Percentiles rank a stretch among this genome's conserved stretches.
Conservation (phyloP, 53 echinoderm and acorn worm genomes). For the Glandiceps talaboti region DNA sequence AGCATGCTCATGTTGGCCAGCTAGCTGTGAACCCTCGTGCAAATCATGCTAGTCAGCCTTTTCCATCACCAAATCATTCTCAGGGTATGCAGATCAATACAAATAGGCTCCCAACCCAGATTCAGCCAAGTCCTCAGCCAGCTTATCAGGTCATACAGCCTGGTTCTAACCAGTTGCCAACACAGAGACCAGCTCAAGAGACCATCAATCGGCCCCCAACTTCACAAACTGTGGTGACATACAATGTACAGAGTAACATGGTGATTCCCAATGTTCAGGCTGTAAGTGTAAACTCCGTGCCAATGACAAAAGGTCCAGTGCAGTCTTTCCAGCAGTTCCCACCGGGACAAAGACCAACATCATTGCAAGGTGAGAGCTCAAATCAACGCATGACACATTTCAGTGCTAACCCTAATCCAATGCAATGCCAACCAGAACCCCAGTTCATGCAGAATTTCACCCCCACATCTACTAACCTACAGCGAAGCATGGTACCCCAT, state of each 20-base stretch:
- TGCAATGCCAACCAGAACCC: not conserved
- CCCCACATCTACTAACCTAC: not conserved
- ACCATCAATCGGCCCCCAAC: not conserved
- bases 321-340: not conserved
- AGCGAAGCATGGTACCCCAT: not conserved
- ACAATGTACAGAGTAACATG: not conserved
- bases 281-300: too few relatives aligned
- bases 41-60: constrained; percentile 1
- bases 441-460: not conserved
- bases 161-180: not conserved
- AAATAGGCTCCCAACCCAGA: not conserved
- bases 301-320: not conserved
- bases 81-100: not conserved
- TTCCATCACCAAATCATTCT: not conserved
- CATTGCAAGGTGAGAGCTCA: not conserved
- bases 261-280: not conserved
- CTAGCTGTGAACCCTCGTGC: constrained; percentile 1
- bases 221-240: not conserved
- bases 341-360: not conserved
- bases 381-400: not conserved
- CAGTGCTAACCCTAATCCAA: not conserved
- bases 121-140: not conserved
- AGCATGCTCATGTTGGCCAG: constrained; percentile 23
- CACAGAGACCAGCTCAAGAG: not conserved
- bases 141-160: not conserved